phyloP scores from a whole-genome alignment of 1,140 invertebrate genomes.

The Drosophila albomicans region DNA sequence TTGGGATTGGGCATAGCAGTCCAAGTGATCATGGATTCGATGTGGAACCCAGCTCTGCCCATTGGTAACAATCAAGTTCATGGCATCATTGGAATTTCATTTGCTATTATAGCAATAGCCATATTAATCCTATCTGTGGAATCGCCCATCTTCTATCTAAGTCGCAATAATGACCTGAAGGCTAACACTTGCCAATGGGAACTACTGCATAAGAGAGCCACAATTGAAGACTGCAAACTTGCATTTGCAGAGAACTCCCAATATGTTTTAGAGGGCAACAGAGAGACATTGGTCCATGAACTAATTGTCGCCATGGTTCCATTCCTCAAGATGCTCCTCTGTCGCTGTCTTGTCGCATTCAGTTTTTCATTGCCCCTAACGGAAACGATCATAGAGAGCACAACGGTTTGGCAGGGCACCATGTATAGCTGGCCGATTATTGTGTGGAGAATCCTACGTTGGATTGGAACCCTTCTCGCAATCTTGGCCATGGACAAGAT shows the following conservation, averaged over 20 bases:
- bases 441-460: conserved; percentile 50
- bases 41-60: conserved; percentile 43
- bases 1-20: conserved; percentile 60
- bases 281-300: conserved; percentile 32
- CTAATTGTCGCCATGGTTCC: conserved; percentile 43
- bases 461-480: conserved; percentile 46
- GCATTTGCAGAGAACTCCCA: conserved; percentile 41
- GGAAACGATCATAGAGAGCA: conserved; percentile 49
- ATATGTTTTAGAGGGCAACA: conserved; percentile 58
- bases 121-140: conserved; percentile 44
- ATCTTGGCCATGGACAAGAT: conserved; percentile 50
- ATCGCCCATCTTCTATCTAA: conserved; percentile 61
- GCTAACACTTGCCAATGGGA: conserved; percentile 42
- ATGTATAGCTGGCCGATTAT: conserved; percentile 52
- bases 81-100: conserved; percentile 53
- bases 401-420: neutral
- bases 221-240: neutral
- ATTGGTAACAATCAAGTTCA: conserved; percentile 50
- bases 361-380: conserved; percentile 64
- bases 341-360: conserved; percentile 67
- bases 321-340: conserved; percentile 59
- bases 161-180: conserved; percentile 36
- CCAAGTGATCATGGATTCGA: conserved; percentile 57
- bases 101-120: conserved; percentile 27
- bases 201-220: conserved; percentile 21